These are phyloP conservation scores for Agelas oroides DNA, from an alignment of 37 sponge, comb jelly and placozoan species.

Conservation along the genomic window DNA sequence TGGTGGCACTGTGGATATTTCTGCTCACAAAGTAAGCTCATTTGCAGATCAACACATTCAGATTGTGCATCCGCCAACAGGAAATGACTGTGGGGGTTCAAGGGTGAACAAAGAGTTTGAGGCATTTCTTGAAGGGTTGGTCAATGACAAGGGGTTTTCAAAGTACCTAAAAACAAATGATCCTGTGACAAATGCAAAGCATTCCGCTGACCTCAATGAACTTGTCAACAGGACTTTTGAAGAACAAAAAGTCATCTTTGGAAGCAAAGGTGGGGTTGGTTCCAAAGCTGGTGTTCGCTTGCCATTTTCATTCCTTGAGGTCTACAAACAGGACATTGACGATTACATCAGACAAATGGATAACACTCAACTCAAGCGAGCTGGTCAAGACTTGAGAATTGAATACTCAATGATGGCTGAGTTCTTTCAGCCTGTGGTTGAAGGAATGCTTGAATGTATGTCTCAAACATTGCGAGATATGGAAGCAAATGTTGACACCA, in stretches of 20 bases:
- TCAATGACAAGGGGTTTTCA: constrained; percentile 4
- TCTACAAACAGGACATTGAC: neutral
- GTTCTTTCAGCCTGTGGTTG: constrained; percentile 13
- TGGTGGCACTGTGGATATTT: constrained; percentile 53
- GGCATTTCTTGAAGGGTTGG: neutral
- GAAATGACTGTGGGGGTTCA: constrained; percentile 43
- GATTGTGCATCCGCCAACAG: constrained; percentile 19
- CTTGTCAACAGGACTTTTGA: constrained; percentile 33
- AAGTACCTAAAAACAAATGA: neutral
- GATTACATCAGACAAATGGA: neutral
- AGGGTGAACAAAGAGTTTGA: constrained; percentile 27
- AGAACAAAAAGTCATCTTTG: constrained; percentile 24
- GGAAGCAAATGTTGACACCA: neutral
- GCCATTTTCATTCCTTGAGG: neutral
- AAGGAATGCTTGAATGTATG: constrained; percentile 10
- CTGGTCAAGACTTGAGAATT: neutral
- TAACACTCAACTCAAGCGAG: neutral
- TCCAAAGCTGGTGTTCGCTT: too few species aligned
- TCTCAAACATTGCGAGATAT: neutral
- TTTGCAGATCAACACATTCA: constrained; percentile 1
- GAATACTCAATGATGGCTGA: constrained; percentile 2
- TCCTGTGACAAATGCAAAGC: neutral
- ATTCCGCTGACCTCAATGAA: neutral
- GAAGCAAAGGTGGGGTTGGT: neutral
- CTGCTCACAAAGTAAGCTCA: constrained; percentile 19